Evolutionary conservation across 2,113 vertebrate genomes (phyloP).

Genomic region (Apodemus speciosus): DNA sequence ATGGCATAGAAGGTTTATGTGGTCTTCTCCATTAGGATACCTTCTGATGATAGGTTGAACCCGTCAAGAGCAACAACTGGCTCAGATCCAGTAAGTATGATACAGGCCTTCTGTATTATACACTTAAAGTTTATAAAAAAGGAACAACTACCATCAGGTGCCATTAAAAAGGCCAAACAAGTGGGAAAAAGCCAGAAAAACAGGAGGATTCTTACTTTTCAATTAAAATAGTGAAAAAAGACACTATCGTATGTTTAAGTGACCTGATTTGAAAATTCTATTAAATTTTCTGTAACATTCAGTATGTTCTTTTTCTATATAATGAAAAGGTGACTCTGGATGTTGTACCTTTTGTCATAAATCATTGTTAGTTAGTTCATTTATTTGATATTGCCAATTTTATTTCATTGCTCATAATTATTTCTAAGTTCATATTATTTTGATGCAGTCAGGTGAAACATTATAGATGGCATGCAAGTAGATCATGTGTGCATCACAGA

Average conservation of each 20-base stretch:
- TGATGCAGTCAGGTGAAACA: background rate
- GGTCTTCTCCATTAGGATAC: background rate
- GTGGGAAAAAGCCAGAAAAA: constrained; percentile 15
- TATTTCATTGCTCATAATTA: background rate
- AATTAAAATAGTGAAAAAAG: constrained; percentile 24
- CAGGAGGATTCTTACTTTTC: background rate
- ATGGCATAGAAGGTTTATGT: background rate
- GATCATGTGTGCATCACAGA: background rate
- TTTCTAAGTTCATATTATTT: constrained; percentile 39
- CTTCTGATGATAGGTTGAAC: background rate
- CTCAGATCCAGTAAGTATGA: constrained; percentile 2
- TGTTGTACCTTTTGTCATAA: background rate
- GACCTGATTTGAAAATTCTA: constrained; percentile 3
- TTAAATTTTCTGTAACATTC: background rate
- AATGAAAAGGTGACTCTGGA: background rate
- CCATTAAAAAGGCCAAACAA: background rate
- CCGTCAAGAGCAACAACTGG: background rate
- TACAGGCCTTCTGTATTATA: background rate
- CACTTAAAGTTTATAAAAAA: background rate
- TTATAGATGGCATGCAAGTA: background rate
- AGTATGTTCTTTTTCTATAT: background rate
- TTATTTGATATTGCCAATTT: background rate
- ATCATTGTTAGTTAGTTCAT: constrained; percentile 12
- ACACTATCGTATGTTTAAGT: background rate
- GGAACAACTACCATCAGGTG: background rate